Evolutionary conservation across 30 jellyfish, hydroid and myxozoan species (phyloP), one percentile per base, ranked within the genome.

Genomic region (Cassiopea andromeda): DNA sequence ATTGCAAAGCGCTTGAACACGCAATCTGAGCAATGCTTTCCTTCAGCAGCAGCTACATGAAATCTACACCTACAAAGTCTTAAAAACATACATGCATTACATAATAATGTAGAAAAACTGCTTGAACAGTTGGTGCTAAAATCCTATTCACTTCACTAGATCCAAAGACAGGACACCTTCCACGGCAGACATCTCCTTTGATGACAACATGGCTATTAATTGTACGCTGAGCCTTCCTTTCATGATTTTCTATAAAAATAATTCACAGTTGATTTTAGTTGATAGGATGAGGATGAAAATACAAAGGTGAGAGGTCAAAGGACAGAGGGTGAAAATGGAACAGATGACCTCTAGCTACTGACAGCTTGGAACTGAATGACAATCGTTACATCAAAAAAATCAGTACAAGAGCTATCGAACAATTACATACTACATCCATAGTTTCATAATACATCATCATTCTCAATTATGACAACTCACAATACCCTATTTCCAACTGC

Each of bases 201-300:
- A 64, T 14, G 93, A 73, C 46, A 85, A 59, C 60, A 44, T 59
- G 48, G 87, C 93, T 7, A 85, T 73, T 17, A 85, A 46, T 47
- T 85, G 93, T 13, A 85, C 69, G 44, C 57, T 77, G 5, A 18
- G 64, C 7, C 93, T 87, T 7, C 81, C 93, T 85, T 85, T 85
- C 13, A 58, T 73, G 46, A 60, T 44, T 64, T 85, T 60, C 93
- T 85, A 61, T 58, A 85, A 82, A 38, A 82, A 54, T 54, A 54
- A 54, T 54, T 54, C 64, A 54, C 12, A 10, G 7, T 54, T 54
- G 64, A 6, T 54, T 3, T 54, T 27, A 27, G 38, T 27, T 27
- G 38, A 27, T 27, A 27, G 38, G 38, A 27, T 27, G 38, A 27
- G 38, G 38, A 27, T 27, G 38, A 27, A 27, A 27, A 27, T 27